These are phyloP conservation scores for Gallinago media DNA, from an alignment of 2,113 vertebrate species.

Conservation along the genomic window DNA sequence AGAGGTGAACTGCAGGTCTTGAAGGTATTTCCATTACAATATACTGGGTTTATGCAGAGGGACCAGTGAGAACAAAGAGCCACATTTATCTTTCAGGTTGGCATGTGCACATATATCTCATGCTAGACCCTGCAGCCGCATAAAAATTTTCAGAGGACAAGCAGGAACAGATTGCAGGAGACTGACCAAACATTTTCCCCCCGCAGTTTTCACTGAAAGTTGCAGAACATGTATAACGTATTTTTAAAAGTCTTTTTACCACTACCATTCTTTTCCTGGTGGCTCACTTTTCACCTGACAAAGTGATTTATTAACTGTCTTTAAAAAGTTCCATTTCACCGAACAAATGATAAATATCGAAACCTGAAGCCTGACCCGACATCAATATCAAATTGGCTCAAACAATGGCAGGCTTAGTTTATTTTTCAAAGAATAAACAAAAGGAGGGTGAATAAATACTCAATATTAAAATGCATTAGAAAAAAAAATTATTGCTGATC, in stretches of 20 bases:
- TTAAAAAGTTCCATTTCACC: slow-evolving; percentile 75
- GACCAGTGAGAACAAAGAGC: neutral
- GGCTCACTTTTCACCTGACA: slow-evolving; percentile 67
- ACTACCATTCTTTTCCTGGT: slow-evolving; percentile 33
- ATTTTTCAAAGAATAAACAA: slow-evolving; percentile 64
- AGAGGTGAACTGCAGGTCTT: neutral
- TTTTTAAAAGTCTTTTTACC: slow-evolving; percentile 60
- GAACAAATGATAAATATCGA: slow-evolving; percentile 77
- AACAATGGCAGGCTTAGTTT: slow-evolving; percentile 61
- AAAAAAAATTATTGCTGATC: neutral
- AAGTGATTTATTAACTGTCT: slow-evolving; percentile 80
- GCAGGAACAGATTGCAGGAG: neutral
- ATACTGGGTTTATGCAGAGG: neutral
- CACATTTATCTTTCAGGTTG: neutral
- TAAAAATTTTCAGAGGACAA: neutral
- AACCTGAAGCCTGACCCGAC: slow-evolving; percentile 70
- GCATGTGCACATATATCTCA: neutral
- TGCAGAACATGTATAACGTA: slow-evolving; percentile 34
- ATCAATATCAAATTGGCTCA: slow-evolving; percentile 65
- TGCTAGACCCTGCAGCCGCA: neutral
- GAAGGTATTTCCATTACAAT: neutral
- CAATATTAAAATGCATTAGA: neutral
- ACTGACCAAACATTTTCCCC: slow-evolving; percentile 12
- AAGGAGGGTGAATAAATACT: slow-evolving; percentile 1
- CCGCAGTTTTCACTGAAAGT: slow-evolving; percentile 51